These are phyloP conservation scores for Dryocosmus kuriphilus DNA, from an alignment of 2,888 invertebrate species.

Conservation along the genomic window DNA sequence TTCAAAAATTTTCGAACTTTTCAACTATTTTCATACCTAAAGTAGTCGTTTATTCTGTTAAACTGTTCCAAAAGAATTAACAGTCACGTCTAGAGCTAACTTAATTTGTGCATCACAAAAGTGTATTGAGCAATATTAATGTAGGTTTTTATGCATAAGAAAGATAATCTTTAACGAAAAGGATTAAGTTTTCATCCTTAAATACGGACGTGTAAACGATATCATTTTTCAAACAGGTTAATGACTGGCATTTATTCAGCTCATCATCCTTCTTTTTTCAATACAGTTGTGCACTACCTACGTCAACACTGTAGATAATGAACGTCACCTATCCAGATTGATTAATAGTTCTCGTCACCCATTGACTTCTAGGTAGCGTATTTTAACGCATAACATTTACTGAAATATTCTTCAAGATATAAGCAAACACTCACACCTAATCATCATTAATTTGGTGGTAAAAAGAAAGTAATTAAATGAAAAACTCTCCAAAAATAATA, in stretches of 20 bases:
- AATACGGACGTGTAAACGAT: background rate
- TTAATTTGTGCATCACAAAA: background rate
- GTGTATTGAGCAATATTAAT: background rate
- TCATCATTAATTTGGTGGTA: background rate
- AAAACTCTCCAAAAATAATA: too few species aligned
- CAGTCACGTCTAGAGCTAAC: background rate
- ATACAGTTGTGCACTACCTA: background rate
- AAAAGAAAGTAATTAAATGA: background rate
- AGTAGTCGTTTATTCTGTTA: background rate
- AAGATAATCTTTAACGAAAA: background rate
- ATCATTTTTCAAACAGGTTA: background rate
- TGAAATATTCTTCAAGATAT: background rate
- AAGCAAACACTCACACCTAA: background rate
- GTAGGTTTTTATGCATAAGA: background rate
- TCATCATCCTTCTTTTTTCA: background rate
- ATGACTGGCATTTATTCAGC: background rate
- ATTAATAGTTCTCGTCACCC: background rate
- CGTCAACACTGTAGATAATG: background rate
- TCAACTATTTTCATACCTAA: background rate
- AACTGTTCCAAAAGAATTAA: background rate
- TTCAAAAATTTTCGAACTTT: slow-evolving; percentile 5
- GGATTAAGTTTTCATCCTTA: background rate
- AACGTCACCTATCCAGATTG: background rate
- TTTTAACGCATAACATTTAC: background rate
- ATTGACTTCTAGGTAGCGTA: background rate